phyloP scores from a whole-genome alignment of 2,113 vertebrate genomes.

The Notothenia rossii region DNA sequence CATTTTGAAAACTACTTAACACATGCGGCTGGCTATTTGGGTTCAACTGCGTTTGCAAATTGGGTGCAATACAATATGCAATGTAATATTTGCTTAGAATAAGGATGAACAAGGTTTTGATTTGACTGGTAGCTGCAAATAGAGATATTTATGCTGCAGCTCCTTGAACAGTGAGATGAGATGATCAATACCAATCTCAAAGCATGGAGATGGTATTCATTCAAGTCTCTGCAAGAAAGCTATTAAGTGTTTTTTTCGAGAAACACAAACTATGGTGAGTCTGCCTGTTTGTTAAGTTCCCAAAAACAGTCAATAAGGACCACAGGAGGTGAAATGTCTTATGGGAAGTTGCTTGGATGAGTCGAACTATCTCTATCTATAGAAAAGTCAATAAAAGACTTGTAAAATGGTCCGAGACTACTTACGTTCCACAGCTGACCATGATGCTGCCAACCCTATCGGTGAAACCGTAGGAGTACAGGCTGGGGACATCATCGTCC shows the following conservation, averaged over 20 bases:
- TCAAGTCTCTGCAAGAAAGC: not conserved
- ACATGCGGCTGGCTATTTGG: constrained; percentile 10
- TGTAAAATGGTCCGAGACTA: constrained; percentile 4
- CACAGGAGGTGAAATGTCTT: too few species aligned
- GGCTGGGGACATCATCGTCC: constrained; percentile 86
- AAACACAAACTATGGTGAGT: too few species aligned
- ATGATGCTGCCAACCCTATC: constrained; percentile 84
- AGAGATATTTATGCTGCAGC: not conserved
- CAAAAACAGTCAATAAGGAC: too few species aligned
- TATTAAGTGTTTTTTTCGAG: not conserved
- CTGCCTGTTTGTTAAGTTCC: too few species aligned
- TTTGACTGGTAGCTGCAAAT: not conserved
- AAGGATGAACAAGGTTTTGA: constrained; percentile 13
- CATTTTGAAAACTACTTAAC: constrained; percentile 12
- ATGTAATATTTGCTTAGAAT: not conserved
- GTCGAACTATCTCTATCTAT: too few species aligned
- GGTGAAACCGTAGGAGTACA: constrained; percentile 84
- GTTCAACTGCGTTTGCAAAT: constrained; percentile 4
- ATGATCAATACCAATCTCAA: not conserved
- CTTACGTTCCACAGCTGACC: constrained; percentile 86
- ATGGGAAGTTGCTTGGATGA: too few species aligned
- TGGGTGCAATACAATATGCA: not conserved
- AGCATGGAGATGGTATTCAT: too few species aligned
- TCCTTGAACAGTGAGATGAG: not conserved
- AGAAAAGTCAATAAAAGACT: not conserved